A percentile compares a stretch with the other conserved stretches of the same genome.
These are phyloP conservation scores for Drosophila subquinaria DNA, from an alignment of 2,888 invertebrate species.

Conservation along the genomic window DNA sequence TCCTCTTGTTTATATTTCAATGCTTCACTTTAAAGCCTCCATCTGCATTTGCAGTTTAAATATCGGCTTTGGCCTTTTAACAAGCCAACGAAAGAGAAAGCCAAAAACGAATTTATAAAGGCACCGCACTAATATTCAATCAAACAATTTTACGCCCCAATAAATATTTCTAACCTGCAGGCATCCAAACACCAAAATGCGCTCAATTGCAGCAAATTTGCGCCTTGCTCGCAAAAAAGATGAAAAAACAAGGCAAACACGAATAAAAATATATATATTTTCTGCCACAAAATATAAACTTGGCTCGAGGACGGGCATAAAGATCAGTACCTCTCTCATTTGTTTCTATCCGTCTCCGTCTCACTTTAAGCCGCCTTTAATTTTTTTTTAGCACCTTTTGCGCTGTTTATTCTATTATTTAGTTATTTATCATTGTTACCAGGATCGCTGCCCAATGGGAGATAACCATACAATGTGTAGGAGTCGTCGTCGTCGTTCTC, in stretches of 20 bases:
- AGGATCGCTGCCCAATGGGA: constrained; percentile 46
- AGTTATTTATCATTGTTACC: constrained; percentile 72
- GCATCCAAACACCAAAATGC: constrained; percentile 49
- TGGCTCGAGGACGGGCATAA: constrained; percentile 46
- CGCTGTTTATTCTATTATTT: constrained; percentile 76
- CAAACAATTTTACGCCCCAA: constrained; percentile 77
- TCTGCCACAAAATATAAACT: constrained; percentile 37
- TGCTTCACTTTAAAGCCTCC: not conserved
- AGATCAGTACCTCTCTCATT: constrained; percentile 8
- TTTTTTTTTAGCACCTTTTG: constrained; percentile 66
- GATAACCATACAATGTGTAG: constrained; percentile 55
- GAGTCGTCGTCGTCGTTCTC: constrained; percentile 44
- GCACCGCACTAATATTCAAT: constrained; percentile 75
- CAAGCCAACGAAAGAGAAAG: constrained; percentile 37
- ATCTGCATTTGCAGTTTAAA: constrained; percentile 11
- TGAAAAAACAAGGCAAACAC: constrained; percentile 2
- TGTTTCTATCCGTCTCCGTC: not conserved
- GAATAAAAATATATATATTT: constrained; percentile 50
- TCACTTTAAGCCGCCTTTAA: constrained; percentile 54
- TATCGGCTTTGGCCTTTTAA: constrained; percentile 10
- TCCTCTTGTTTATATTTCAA: not conserved
- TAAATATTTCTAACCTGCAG: constrained; percentile 72
- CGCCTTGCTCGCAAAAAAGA: constrained; percentile 32
- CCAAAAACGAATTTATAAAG: constrained; percentile 28
- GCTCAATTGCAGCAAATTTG: constrained; percentile 75